These are phyloP conservation scores for Allygus modestus DNA, from an alignment of 2,888 invertebrate genomes.

Conservation along the genomic window DNA sequence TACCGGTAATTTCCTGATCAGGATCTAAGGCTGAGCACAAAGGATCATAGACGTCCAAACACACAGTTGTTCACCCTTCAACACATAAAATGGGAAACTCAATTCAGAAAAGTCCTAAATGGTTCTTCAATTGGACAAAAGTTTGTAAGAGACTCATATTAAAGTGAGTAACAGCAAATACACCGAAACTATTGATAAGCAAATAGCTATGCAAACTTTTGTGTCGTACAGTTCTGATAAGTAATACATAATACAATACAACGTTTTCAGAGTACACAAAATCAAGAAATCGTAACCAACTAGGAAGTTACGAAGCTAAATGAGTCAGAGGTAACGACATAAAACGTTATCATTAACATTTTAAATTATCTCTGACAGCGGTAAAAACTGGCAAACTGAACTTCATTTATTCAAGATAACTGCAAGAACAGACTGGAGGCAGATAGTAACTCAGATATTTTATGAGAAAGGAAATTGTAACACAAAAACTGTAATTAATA, in stretches of 20 bases:
- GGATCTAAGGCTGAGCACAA: neutral
- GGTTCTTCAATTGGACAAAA: neutral
- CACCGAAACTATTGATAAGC: conserved; percentile 40
- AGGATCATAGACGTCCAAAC: neutral
- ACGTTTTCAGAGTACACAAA: neutral
- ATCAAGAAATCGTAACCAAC: neutral
- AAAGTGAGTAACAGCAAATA: conserved; percentile 48
- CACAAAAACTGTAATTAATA: neutral
- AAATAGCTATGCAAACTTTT: conserved; percentile 40
- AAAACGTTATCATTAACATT: conserved; percentile 34
- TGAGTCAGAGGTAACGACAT: conserved; percentile 1
- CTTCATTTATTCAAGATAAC: conserved; percentile 26
- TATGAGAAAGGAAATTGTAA: neutral
- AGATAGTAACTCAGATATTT: neutral
- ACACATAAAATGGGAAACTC: neutral
- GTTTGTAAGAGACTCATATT: conserved; percentile 2
- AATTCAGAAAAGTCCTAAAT: neutral
- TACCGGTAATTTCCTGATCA: neutral
- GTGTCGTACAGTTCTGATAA: conserved; percentile 36
- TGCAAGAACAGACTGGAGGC: neutral
- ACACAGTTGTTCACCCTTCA: neutral
- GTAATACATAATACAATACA: neutral
- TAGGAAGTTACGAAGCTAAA: conserved; percentile 12
- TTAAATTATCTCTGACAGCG: conserved; percentile 16
- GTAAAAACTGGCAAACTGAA: conserved; percentile 6